Percentiles rank a stretch among this genome's conserved stretches.
Conservation (phyloP, 2,797 vertebrate genomes). For the Octomys mimax region DNA sequence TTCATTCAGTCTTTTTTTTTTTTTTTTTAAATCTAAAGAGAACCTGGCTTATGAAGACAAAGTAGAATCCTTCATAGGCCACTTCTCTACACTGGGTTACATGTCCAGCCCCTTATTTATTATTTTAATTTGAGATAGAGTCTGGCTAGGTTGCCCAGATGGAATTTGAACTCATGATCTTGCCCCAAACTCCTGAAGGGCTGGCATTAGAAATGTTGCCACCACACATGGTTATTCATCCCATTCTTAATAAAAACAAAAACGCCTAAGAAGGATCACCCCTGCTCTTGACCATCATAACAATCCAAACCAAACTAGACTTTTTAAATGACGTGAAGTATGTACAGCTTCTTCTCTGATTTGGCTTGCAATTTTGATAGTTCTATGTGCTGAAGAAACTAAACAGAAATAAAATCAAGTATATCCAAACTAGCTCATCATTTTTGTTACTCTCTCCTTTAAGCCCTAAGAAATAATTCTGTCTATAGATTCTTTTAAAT, state of each 20-base stretch:
- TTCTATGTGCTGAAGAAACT: conserved; percentile 34
- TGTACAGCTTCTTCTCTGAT: background rate
- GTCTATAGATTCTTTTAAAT: conserved; percentile 67
- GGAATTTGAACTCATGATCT: background rate
- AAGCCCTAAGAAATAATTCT: conserved; percentile 58
- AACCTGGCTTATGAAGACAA: background rate
- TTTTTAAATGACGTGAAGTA: background rate
- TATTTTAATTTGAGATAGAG: background rate
- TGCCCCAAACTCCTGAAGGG: background rate
- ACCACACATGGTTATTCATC: background rate
- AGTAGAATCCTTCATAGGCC: background rate
- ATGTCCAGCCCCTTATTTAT: background rate
- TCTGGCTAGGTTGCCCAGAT: background rate
- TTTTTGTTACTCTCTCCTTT: conserved; percentile 51
- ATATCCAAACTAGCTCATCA: conserved; percentile 38
- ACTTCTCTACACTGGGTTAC: background rate
- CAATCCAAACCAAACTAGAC: conserved; percentile 4
- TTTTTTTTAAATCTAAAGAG: background rate
- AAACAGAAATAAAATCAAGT: conserved; percentile 49
- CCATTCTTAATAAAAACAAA: background rate
- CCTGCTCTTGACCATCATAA: conserved; percentile 9
- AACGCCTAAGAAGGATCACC: background rate
- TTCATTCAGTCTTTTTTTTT: background rate
- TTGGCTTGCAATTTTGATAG: background rate
- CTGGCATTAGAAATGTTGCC: background rate